phyloP scores from a whole-genome alignment of 2,888 invertebrate genomes.

The Calliopum simillimum region DNA sequence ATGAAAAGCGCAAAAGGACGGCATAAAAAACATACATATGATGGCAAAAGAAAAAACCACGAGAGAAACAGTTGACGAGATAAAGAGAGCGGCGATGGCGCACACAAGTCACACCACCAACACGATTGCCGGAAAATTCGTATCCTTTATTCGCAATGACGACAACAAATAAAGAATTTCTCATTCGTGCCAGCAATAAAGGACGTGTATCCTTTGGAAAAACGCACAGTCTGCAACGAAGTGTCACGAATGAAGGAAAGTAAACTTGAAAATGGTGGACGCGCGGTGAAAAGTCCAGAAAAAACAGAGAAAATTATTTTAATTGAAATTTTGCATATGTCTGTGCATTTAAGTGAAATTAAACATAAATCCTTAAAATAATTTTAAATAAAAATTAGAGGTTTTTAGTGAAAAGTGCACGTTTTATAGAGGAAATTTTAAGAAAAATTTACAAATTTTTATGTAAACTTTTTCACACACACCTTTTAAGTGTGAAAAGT shows the following conservation, averaged over 20 bases:
- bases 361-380: neutral
- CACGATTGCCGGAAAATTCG: neutral
- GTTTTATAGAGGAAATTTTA: no score
- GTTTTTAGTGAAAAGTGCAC: neutral
- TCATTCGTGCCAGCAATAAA: conserved; percentile 6
- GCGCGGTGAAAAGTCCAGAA: conserved; percentile 1
- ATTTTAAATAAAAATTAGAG: neutral
- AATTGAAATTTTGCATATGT: neutral
- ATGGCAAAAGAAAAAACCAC: no score
- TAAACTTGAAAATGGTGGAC: conserved; percentile 19
- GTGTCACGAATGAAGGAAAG: conserved; percentile 24
- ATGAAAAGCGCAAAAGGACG: no score
- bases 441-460: no score
- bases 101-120: conserved; percentile 6
- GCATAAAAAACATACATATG: no score
- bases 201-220: conserved; percentile 22
- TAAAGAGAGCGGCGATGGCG: neutral
- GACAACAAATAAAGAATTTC: conserved; percentile 13
- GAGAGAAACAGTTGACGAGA: neutral
- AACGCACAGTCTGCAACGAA: conserved; percentile 33
- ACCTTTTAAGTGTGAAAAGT: no score
- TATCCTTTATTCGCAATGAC: neutral
- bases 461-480: no score
- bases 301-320: neutral
- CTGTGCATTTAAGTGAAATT: neutral